Percentiles rank a stretch among this genome's conserved stretches.
These are phyloP conservation scores for Tragulus kanchil DNA, from an alignment of 2,113 vertebrate species.

Conservation along the genomic window DNA sequence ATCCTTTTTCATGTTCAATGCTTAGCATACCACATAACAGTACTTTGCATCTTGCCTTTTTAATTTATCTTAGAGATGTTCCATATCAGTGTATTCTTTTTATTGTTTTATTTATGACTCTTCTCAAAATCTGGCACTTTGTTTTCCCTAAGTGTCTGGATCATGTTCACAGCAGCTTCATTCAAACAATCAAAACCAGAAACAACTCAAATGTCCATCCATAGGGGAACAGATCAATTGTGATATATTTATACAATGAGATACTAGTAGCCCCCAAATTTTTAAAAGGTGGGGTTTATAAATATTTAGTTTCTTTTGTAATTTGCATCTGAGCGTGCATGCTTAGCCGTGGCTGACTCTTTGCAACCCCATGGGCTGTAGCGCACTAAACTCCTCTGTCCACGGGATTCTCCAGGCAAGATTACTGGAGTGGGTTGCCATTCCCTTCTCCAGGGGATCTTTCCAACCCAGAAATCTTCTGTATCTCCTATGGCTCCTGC, in stretches of 20 bases:
- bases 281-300: neutral
- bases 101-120: neutral
- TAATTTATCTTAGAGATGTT: neutral
- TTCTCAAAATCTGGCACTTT: constrained; percentile 33
- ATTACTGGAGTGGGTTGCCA: too few relatives aligned
- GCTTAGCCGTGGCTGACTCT: too few relatives aligned
- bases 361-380: too few relatives aligned
- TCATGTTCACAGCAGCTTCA: neutral
- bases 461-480: too few relatives aligned
- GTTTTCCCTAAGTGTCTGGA: too few relatives aligned
- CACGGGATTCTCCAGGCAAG: too few relatives aligned
- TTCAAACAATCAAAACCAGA: neutral
- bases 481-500: too few relatives aligned
- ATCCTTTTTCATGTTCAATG: neutral
- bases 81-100: neutral
- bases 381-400: too few relatives aligned
- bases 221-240: neutral
- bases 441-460: too few relatives aligned
- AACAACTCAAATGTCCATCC: neutral
- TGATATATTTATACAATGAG: neutral
- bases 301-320: constrained; percentile 15
- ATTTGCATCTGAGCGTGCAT: neutral
- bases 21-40: neutral
- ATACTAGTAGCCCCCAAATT: neutral
- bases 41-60: constrained; percentile 15